These are phyloP conservation scores for Drosophila vallismaia DNA, from an alignment of 2,888 invertebrate species.

Conservation along the genomic window DNA sequence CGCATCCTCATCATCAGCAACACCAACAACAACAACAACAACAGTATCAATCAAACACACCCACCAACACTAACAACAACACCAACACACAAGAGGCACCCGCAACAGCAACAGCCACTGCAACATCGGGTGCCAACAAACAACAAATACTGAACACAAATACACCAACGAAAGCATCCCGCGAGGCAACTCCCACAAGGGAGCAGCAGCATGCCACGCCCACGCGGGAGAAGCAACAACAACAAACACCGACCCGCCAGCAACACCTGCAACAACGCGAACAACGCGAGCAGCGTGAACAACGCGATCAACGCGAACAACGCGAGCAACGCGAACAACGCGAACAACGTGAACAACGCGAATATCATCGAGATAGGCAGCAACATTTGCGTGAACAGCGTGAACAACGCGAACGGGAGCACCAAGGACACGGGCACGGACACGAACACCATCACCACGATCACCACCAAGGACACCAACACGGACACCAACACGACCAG, in stretches of 20 bases:
- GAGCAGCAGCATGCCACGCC: constrained; percentile 51
- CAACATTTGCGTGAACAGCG: constrained; percentile 55
- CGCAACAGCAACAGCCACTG: constrained; percentile 33
- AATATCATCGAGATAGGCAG: constrained; percentile 40
- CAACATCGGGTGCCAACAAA: constrained; percentile 30
- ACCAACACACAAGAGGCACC: constrained; percentile 25
- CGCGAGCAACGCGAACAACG: constrained; percentile 33
- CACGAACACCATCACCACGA: constrained; percentile 34
- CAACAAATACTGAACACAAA: constrained; percentile 60
- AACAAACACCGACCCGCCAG: constrained; percentile 49
- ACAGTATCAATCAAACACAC: constrained; percentile 49
- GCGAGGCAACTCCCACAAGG: constrained; percentile 70
- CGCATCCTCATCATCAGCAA: constrained; percentile 33
- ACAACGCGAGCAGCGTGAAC: constrained; percentile 43
- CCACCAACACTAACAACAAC: constrained; percentile 50
- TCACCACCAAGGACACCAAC: constrained; percentile 51
- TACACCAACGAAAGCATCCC: constrained; percentile 67
- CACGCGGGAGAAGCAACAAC: constrained; percentile 53
- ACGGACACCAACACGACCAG: constrained; percentile 36
- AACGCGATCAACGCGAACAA: constrained; percentile 51
- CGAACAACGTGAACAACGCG: constrained; percentile 54
- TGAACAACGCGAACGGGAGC: constrained; percentile 53
- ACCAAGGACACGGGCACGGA: constrained; percentile 57
- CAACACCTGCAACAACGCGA: constrained; percentile 46
- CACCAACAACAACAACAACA: constrained; percentile 37